These are phyloP conservation scores for Drosophila paramelanica DNA, from an alignment of 2,888 invertebrate species.

Conservation along the genomic window DNA sequence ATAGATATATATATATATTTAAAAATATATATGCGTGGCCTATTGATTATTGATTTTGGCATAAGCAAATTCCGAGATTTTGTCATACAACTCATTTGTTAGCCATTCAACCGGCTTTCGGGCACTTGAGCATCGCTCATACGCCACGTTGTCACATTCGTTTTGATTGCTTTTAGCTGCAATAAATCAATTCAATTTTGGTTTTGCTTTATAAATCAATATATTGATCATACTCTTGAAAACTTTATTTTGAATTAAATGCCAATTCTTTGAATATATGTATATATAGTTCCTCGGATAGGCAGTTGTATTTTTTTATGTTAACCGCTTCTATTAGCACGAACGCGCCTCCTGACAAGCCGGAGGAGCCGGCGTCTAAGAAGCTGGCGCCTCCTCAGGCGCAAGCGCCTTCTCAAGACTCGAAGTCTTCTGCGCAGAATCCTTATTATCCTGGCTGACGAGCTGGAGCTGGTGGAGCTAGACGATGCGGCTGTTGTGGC, in stretches of 20 bases:
- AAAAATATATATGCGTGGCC: no score
- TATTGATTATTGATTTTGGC: constrained; percentile 9
- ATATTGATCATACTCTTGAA: not conserved
- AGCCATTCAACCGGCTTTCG: constrained; percentile 28
- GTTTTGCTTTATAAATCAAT: not conserved
- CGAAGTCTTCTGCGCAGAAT: no score
- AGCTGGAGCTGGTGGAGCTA: not conserved
- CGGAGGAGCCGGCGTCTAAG: not conserved
- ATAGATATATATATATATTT: no score
- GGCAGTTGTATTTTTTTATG: no score
- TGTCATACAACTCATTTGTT: constrained; percentile 39
- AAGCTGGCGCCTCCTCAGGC: not conserved
- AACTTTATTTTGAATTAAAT: not conserved
- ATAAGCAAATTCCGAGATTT: constrained; percentile 22
- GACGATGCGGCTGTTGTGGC: not conserved
- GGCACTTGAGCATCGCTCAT: constrained; percentile 32
- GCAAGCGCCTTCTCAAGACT: no score
- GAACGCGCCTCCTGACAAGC: not conserved
- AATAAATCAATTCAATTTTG: no score
- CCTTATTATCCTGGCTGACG: not conserved
- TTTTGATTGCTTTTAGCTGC: not conserved
- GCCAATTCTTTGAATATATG: no score
- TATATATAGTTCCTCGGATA: no score
- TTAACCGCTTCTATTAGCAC: not conserved
- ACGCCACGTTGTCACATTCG: constrained; percentile 43